Evolutionary conservation across 1,140 invertebrate species (phyloP).

Genomic region (Tetragonula clypearis): DNA sequence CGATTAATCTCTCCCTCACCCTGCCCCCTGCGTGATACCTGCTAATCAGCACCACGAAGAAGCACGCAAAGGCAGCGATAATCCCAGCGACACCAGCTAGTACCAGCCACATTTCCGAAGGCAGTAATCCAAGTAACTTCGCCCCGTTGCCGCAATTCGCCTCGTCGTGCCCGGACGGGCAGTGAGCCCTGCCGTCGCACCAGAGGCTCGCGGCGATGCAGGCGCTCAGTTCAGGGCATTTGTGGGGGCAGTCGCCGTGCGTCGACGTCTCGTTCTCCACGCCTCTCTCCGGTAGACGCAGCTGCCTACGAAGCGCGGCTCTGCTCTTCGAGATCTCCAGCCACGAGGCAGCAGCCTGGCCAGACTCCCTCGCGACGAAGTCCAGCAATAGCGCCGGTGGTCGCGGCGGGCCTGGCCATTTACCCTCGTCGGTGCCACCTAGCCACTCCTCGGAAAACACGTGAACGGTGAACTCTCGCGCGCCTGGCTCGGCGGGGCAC

Average conservation of each 20-base stretch:
- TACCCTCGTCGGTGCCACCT: constrained; percentile 70
- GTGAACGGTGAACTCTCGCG: constrained; percentile 86
- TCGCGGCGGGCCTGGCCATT: constrained; percentile 78
- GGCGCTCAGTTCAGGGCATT: constrained; percentile 94
- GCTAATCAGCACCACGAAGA: constrained; percentile 77
- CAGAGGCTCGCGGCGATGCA: constrained; percentile 92
- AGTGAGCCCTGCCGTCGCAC: constrained; percentile 93
- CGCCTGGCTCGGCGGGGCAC: constrained; percentile 87
- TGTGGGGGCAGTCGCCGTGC: constrained; percentile 85
- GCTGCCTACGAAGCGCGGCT: constrained; percentile 85
- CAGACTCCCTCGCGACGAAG: constrained; percentile 87
- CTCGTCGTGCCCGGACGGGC: constrained; percentile 93
- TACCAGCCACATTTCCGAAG: constrained; percentile 81
- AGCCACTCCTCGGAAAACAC: constrained; percentile 90
- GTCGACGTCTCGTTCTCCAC: constrained; percentile 83
- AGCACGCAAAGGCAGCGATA: constrained; percentile 78
- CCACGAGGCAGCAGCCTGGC: constrained; percentile 87
- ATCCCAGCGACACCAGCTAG: constrained; percentile 80
- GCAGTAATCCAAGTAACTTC: constrained; percentile 77
- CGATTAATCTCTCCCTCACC: no score
- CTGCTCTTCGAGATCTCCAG: constrained; percentile 87
- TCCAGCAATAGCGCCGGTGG: constrained; percentile 87
- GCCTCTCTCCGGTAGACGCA: constrained; percentile 79
- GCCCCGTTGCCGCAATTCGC: constrained; percentile 85
- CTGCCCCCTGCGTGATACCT: constrained; percentile 65